These are phyloP conservation scores for Yponomeuta malinellus DNA, from an alignment of 2,888 invertebrate genomes.

Conservation along the genomic window DNA sequence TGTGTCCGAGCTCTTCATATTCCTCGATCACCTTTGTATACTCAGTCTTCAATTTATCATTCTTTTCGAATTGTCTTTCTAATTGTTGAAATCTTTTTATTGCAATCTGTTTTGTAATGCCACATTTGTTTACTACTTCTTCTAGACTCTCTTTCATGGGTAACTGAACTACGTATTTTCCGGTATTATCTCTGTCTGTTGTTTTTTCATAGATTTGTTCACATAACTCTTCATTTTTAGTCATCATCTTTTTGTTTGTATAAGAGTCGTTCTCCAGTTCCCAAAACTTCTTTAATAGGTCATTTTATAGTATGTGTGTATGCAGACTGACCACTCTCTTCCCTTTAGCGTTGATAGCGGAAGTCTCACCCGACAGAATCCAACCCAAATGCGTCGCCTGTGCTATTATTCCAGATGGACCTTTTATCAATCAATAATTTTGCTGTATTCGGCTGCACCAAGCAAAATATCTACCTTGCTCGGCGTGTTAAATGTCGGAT, in stretches of 20 bases:
- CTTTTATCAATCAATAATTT: conserved; percentile 21
- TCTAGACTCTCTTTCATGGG: no score
- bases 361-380: conserved; percentile 24
- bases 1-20: no score
- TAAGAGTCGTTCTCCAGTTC: conserved; percentile 15
- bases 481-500: conserved; percentile 13
- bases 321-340: conserved; percentile 19
- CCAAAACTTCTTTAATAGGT: conserved; percentile 25
- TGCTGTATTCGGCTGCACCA: conserved; percentile 22
- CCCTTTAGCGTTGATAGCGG: no score
- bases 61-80: conserved; percentile 14
- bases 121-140: not conserved
- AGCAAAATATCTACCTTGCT: conserved; percentile 24
- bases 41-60: conserved; percentile 13
- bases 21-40: conserved; percentile 15
- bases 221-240: no score
- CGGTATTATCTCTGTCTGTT: no score
- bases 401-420: conserved; percentile 13
- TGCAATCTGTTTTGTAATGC: conserved; percentile 15
- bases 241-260: not conserved
- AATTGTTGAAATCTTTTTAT: conserved; percentile 12
- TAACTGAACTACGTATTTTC: no score
- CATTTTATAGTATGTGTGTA: conserved; percentile 22
- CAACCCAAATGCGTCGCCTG: conserved; percentile 26
- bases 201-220: no score